Base-by-base conservation (phyloP, 2,888 invertebrate species). In the Netelia virgata region DNA sequence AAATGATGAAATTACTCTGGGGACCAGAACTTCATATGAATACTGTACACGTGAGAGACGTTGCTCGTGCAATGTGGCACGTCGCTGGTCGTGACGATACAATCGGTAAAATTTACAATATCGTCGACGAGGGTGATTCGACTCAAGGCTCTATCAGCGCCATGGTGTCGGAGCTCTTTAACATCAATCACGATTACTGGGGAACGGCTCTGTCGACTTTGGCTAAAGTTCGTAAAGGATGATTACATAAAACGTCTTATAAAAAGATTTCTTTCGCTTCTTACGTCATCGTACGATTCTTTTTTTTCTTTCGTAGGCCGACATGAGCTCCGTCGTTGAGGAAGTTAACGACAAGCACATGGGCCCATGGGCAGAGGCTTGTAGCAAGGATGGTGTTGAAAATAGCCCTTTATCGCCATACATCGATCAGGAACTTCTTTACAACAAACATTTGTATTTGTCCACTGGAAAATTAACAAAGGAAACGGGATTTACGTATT, bases 321-420 rank as follows among this genome's bases (percentile, higher is more conserved):
- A 98, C 94, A 96, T 98, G 94, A 95, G 95, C 0, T 95, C 96
- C 9, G 96, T 97, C 5, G 97, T 97, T 0, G 98, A 98, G 89
- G 98, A 98, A 90, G 97, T 98, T 0, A 98, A 98, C 93, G 98
- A 98, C 94, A 98, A 98, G 92, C 98, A 98, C 93, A 95, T 98
- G 94, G 96, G 96, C 0, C 98, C 98, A 18, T 98, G 98, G 98
- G 98, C 98, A 0, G 97, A 97, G 91, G 96, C 97, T 41, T 98
- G 98, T 92, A 95, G 96, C 86, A 94, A 94, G 86, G 96, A 97
- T 93, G 94, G 95, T 63, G 96, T 98, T 41, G 94, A 95, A 86
- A 98, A 98, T 94, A 97, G 98, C 20, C 98, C 98, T 1, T 94
- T 98, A 0, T 97, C 97, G 84, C 98, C 98, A 0, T 97, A 97